phyloP scores from a whole-genome alignment of 2,888 invertebrate genomes.

The Lasioglossum figueresi region DNA sequence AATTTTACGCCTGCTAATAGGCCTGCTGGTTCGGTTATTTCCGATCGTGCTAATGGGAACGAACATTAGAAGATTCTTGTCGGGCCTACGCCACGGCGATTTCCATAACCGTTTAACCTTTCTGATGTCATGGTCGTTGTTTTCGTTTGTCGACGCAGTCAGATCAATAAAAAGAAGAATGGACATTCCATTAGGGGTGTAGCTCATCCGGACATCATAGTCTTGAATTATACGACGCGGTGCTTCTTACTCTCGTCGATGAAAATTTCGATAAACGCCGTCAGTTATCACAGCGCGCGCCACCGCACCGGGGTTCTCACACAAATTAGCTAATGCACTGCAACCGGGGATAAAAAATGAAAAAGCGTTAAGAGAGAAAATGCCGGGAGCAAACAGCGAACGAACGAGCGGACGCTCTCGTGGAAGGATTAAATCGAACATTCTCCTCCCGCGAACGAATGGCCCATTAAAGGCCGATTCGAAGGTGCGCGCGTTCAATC shows the following conservation, averaged over 20 bases:
- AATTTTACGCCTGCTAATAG: not conserved
- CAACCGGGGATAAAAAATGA: not conserved
- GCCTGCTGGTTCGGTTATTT: not conserved
- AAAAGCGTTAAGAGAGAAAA: not conserved
- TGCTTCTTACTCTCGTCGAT: not conserved
- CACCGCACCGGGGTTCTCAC: not conserved
- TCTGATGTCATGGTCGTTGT: not conserved
- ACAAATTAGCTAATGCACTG: conserved; percentile 38
- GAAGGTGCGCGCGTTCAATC: conserved; percentile 34
- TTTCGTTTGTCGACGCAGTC: not conserved
- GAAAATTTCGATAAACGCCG: conserved; percentile 18
- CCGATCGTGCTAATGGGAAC: not conserved
- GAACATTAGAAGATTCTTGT: conserved; percentile 12
- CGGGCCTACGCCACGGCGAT: not conserved
- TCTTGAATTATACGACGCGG: conserved; percentile 22
- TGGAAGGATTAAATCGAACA: conserved; percentile 31
- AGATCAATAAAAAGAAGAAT: conserved; percentile 19
- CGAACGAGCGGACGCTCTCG: not conserved
- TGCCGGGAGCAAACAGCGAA: conserved; percentile 1
- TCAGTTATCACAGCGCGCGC: not conserved
- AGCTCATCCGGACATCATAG: conserved; percentile 7
- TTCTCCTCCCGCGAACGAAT: conserved; percentile 14
- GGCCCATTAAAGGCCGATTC: conserved; percentile 19
- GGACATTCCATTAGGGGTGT: conserved; percentile 23
- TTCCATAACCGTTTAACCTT: conserved; percentile 25